A percentile compares a stretch with the other conserved stretches of the same genome.
These are phyloP conservation scores for Carollia perspicillata DNA, from an alignment of 2,113 vertebrate genomes.

Conservation along the genomic window DNA sequence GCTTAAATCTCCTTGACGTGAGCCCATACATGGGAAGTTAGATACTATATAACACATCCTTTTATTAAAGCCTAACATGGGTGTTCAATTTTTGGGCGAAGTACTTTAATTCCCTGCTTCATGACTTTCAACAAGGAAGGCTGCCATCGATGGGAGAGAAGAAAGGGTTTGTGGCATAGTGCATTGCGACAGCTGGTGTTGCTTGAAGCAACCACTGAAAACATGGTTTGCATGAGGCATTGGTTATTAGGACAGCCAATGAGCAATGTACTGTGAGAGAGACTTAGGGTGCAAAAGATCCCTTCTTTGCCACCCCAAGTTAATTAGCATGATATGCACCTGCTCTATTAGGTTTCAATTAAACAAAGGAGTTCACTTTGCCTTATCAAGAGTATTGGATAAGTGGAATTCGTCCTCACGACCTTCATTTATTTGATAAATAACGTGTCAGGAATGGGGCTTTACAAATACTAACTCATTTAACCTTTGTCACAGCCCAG, in stretches of 20 bases:
- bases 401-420: background rate
- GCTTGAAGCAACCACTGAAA: background rate
- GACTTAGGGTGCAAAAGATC: background rate
- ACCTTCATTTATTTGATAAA: slow-evolving; percentile 1
- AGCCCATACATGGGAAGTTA: background rate
- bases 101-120: background rate
- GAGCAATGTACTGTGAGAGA: background rate
- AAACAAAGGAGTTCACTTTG: background rate
- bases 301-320: background rate
- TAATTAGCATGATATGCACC: background rate
- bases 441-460: background rate
- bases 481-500: background rate
- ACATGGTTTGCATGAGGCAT: background rate
- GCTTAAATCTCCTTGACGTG: background rate
- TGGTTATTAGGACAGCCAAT: background rate
- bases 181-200: background rate
- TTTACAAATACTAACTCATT: slow-evolving; percentile 4
- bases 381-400: background rate
- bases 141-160: background rate
- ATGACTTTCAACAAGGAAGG: background rate
- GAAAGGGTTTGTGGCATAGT: background rate
- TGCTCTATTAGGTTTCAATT: background rate
- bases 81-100: background rate
- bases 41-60: background rate
- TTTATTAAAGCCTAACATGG: background rate